Conservation (phyloP, 2,797 vertebrate genomes). For the Ibycter americanus region DNA sequence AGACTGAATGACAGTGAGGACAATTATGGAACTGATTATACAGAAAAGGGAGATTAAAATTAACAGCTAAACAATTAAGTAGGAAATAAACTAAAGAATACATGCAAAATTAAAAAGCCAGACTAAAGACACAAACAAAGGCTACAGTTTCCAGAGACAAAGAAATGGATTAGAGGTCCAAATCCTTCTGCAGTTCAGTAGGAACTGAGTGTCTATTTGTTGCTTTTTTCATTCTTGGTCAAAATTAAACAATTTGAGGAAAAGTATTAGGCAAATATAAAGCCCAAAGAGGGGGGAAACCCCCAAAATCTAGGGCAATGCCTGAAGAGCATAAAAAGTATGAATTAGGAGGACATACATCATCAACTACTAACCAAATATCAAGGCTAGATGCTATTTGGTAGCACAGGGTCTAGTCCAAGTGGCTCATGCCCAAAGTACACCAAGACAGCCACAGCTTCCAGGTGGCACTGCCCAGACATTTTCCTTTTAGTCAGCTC, state of each 20-base stretch:
- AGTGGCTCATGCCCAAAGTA: neutral
- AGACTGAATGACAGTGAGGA: neutral
- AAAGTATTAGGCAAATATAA: neutral
- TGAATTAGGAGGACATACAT: neutral
- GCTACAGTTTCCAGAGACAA: neutral
- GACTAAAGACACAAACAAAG: conserved; percentile 24
- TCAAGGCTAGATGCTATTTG: neutral
- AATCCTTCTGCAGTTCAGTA: neutral
- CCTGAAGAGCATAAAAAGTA: neutral
- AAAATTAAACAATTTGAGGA: neutral
- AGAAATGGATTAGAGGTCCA: conserved; percentile 9
- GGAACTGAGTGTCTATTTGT: neutral
- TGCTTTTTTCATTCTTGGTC: neutral
- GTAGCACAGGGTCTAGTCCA: neutral
- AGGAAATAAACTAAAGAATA: conserved; percentile 53
- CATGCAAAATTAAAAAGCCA: neutral
- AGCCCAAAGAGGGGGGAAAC: neutral
- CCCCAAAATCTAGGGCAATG: neutral
- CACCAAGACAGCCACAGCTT: neutral
- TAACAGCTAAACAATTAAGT: conserved; percentile 46
- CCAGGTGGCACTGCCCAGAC: neutral
- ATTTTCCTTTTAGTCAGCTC: neutral
- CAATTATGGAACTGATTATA: conserved; percentile 36
- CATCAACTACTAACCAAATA: neutral
- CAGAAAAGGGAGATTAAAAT: conserved; percentile 51